These are phyloP conservation scores for Menidia beryllina DNA, from an alignment of 2,113 vertebrate species.

Conservation along the genomic window DNA sequence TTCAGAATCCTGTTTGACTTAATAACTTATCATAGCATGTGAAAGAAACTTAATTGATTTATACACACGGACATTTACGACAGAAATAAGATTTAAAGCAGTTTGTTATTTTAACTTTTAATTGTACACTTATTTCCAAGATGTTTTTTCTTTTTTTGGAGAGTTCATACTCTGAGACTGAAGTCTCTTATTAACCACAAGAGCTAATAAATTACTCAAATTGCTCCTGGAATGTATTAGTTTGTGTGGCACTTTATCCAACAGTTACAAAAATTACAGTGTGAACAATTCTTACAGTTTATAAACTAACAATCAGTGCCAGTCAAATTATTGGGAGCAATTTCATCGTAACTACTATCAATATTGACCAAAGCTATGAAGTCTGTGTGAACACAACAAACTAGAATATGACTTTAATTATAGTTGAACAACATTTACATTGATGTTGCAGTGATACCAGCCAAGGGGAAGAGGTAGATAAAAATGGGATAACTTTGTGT, in stretches of 20 bases:
- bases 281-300: neutral
- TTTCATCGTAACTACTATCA: neutral
- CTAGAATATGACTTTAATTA: neutral
- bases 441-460: constrained; percentile 30
- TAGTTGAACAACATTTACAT: neutral
- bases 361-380: constrained; percentile 2
- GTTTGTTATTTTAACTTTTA: neutral
- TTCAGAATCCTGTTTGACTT: neutral
- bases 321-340: neutral
- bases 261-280: neutral
- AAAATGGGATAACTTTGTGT: constrained; percentile 24
- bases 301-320: constrained; percentile 8
- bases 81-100: neutral
- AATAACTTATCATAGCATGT: neutral
- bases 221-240: neutral
- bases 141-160: neutral
- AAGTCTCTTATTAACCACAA: neutral
- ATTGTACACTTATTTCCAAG: neutral
- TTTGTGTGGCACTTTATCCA: neutral
- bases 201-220: neutral
- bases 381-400: constrained; percentile 9
- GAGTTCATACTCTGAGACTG: neutral
- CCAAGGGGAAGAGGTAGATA: constrained; percentile 34
- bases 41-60: neutral
- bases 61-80: neutral